phyloP scores from a whole-genome alignment of 2,888 invertebrate genomes.

The Nephrotoma appendiculata region DNA sequence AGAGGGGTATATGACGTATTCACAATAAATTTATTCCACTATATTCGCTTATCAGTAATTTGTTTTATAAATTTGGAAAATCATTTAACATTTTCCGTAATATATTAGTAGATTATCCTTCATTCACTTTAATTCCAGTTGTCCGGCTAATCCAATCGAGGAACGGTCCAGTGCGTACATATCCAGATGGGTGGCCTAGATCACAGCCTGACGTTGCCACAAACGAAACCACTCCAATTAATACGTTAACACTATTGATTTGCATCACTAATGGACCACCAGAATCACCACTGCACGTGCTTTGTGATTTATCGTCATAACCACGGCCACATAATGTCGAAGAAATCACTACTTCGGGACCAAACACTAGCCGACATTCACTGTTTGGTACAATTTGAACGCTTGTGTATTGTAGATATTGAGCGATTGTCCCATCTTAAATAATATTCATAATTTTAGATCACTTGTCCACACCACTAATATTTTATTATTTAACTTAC shows the following conservation, averaged over 20 bases:
- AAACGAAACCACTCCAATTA: conserved; percentile 15
- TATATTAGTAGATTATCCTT: not conserved
- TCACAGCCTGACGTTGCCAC: conserved; percentile 13
- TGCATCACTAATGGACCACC: conserved; percentile 13
- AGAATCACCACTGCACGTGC: conserved; percentile 14
- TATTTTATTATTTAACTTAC: not conserved
- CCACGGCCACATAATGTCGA: conserved; percentile 14
- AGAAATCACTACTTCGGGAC: conserved; percentile 10
- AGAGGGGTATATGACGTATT: not conserved
- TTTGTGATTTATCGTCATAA: conserved; percentile 6
- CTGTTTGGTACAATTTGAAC: conserved; percentile 11
- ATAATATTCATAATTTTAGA: not conserved
- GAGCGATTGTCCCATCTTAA: not conserved
- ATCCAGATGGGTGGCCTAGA: conserved; percentile 13
- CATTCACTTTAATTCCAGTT: conserved; percentile 7
- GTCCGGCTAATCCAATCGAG: conserved; percentile 12
- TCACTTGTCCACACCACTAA: not conserved
- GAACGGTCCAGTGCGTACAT: conserved; percentile 11
- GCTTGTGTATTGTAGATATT: not conserved
- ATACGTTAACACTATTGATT: conserved; percentile 8
- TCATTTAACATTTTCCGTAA: not conserved
- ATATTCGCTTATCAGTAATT: not conserved
- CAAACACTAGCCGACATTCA: conserved; percentile 11
- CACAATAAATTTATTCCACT: not conserved
- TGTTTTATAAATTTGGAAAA: not conserved